Conservation (phyloP, 2,888 invertebrate species). For the Leucophenga maculata region DNA sequence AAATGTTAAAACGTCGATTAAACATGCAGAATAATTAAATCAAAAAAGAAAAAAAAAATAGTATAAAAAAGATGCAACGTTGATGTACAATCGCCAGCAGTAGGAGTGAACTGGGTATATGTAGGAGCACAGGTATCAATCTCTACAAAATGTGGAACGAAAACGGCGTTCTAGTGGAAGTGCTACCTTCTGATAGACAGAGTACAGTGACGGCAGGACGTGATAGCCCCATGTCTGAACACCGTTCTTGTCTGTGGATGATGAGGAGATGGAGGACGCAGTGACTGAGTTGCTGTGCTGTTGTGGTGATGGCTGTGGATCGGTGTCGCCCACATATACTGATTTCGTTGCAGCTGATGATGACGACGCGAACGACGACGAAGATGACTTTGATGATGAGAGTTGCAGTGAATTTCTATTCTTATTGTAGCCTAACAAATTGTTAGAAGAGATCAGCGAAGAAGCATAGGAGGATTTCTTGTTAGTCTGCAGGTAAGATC, state of each 20-base stretch:
- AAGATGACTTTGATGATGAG: conserved; percentile 54
- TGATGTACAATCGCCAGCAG: background rate
- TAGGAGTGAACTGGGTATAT: background rate
- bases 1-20: background rate
- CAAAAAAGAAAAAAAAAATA: conserved; percentile 8
- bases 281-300: conserved; percentile 54
- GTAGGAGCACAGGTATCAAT: background rate
- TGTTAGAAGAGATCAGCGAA: conserved; percentile 72
- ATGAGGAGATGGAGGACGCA: conserved; percentile 38
- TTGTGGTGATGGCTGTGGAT: conserved; percentile 46
- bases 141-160: background rate
- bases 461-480: conserved; percentile 71
- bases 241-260: conserved; percentile 67
- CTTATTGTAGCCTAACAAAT: conserved; percentile 72
- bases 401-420: conserved; percentile 69
- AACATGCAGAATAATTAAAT: background rate
- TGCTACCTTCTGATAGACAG: conserved; percentile 87
- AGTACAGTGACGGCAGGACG: conserved; percentile 87
- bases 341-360: conserved; percentile 45
- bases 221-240: conserved; percentile 85
- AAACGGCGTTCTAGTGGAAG: conserved; percentile 7
- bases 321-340: conserved; percentile 67
- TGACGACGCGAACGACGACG: conserved; percentile 53
- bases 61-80: background rate
- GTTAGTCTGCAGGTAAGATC: conserved; percentile 65